Evolutionary conservation across 2,797 vertebrate species (phyloP), one percentile per base, ranked within the genome.

Genomic region (Tauraco hartlaubi): DNA sequence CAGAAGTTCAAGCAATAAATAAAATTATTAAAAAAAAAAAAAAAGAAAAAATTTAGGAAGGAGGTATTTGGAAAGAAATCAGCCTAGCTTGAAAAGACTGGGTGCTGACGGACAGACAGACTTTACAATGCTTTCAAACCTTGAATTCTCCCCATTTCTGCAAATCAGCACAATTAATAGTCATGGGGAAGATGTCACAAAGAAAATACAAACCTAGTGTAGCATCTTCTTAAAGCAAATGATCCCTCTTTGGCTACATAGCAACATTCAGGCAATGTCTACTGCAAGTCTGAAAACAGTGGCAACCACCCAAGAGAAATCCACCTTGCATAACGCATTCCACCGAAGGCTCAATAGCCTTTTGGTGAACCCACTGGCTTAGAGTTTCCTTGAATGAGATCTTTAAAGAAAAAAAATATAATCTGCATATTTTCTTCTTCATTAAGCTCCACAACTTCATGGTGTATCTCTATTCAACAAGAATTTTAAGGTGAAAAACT

Each of bases 271-370:
- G 97, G 95, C 88, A 97, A 93, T 91, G 94, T 80, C 95, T 92
- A 93, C 74, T 63, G 44, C 73, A 97, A 88, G 78, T 78, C 44
- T 79, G 79, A 64, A 95, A 96, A 91, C 91, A 92, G 78, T 90
- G 92, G 92, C 97, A 93, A 92, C n/a, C 17, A 61, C 93, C 96
- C 96, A 93, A 86, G 80, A 94, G 75, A 96, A 95, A 96, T 94
- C 81, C 43, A 91, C 83, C 79, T 95, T 67, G 83, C 68, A 67
- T 74, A 90, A 95, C 46, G 12, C 26, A 44, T 90, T 96, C 90
- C 78, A 81, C 91, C 85, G 52, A 94, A 93, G 19, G 72, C 64
- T 96, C 95, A 74, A 69, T 58, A 96, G 94, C 88, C 95, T 97
- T 93, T 90, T 92, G 91, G 85, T 93, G 88, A 97, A 95, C 95